Evolutionary conservation across 2,113 vertebrate genomes (phyloP).

Genomic region (Anas platyrhynchos): DNA sequence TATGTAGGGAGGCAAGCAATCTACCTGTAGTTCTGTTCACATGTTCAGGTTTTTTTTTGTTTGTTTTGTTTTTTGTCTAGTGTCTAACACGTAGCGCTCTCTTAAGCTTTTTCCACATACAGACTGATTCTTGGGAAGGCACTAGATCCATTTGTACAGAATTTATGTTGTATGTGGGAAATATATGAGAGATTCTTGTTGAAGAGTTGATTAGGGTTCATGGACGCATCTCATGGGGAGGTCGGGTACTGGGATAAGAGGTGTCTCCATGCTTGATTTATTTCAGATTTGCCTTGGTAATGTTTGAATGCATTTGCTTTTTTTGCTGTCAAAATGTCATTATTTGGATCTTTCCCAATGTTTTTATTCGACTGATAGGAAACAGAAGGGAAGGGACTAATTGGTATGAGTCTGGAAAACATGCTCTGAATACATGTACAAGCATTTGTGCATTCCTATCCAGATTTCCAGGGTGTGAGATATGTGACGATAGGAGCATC

Average conservation of each 20-base stretch:
- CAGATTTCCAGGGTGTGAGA: constrained; percentile 3
- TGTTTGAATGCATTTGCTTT: constrained; percentile 13
- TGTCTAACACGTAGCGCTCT: not conserved
- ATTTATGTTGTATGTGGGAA: not conserved
- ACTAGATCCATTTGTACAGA: not conserved
- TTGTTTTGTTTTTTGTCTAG: not conserved
- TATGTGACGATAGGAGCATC: not conserved
- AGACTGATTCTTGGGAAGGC: not conserved
- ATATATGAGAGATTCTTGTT: not conserved
- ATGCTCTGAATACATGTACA: not conserved
- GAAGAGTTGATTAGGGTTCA: not conserved
- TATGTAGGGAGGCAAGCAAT: not conserved
- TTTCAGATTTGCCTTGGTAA: not conserved
- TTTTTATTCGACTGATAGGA: constrained; percentile 52
- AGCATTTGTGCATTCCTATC: not conserved
- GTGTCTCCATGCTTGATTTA: not conserved
- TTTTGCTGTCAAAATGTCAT: constrained; percentile 48
- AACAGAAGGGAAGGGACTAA: constrained; percentile 60
- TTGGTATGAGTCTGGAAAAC: constrained; percentile 49
- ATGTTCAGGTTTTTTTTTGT: not conserved
- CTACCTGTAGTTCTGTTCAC: not conserved
- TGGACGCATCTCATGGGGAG: not conserved
- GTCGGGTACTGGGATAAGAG: not conserved
- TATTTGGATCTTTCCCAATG: constrained; percentile 53
- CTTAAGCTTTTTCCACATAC: not conserved